Percentiles rank a stretch among this genome's conserved stretches.
Evolutionary conservation across 2,888 invertebrate species (phyloP).

Genomic region (Argynnis bischoffii): DNA sequence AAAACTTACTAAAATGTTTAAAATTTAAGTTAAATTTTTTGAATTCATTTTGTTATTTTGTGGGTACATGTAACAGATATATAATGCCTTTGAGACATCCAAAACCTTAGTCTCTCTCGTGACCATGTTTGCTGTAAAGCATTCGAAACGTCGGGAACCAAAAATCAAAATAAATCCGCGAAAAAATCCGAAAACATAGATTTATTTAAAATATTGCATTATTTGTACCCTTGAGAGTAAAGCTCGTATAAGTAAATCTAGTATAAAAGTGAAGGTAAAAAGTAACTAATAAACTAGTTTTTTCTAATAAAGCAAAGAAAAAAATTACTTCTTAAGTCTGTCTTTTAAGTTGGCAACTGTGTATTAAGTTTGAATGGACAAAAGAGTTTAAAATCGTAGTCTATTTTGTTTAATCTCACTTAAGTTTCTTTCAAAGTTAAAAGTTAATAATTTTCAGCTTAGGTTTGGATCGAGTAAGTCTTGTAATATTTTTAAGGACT

Average conservation of each 20-base stretch:
- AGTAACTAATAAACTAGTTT: slow-evolving; percentile 1
- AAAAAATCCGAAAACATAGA: no score
- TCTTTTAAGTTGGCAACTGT: slow-evolving; percentile 11
- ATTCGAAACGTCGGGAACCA: no score
- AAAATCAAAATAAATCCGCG: no score
- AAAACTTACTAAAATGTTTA: no score
- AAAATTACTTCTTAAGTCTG: slow-evolving; percentile 8
- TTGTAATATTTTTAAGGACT: not conserved
- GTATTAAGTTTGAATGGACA: slow-evolving; percentile 13
- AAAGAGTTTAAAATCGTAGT: slow-evolving; percentile 20
- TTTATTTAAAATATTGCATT: no score
- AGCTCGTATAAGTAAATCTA: not conserved
- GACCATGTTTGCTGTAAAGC: no score
- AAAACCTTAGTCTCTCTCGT: no score
- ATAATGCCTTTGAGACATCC: no score
- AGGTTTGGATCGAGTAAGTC: slow-evolving; percentile 4
- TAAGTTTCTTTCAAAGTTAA: slow-evolving; percentile 7
- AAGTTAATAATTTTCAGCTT: slow-evolving; percentile 19
- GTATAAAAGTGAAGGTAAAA: slow-evolving; percentile 9
- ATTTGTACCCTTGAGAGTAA: not conserved
- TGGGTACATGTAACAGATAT: no score
- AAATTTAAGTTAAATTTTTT: no score
- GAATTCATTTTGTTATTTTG: no score
- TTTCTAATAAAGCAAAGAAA: slow-evolving; percentile 12
- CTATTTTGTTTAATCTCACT: slow-evolving; percentile 13